phyloP scores from a whole-genome alignment of 2,113 vertebrate genomes.

The Buteo buteo region DNA sequence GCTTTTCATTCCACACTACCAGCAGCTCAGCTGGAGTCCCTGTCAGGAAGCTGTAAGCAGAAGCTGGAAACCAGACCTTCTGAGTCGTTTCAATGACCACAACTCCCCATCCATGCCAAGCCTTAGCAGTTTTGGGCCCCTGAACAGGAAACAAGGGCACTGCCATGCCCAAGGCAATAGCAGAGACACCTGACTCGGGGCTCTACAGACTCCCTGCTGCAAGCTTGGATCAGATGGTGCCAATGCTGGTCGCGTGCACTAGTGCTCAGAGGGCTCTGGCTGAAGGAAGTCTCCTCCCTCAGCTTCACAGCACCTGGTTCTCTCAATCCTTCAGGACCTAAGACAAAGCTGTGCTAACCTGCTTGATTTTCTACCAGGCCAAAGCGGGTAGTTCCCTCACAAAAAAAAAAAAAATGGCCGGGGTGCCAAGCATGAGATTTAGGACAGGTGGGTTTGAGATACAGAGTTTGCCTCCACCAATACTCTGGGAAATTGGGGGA shows the following conservation, averaged over 20 bases:
- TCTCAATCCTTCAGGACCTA: not conserved
- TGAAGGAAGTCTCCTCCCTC: not conserved
- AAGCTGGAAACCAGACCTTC: not conserved
- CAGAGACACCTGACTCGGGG: not conserved
- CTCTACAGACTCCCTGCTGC: not conserved
- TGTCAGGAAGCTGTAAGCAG: not conserved
- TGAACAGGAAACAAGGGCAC: not conserved
- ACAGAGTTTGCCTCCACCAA: not conserved
- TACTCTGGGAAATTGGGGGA: not conserved
- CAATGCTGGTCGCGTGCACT: accelerated
- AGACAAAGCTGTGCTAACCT: not conserved
- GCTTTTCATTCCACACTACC: not conserved
- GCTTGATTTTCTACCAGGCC: not conserved
- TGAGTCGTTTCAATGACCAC: not conserved
- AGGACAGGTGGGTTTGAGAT: not conserved
- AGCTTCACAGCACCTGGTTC: not conserved
- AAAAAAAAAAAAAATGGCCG: not conserved
- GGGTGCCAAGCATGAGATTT: not conserved
- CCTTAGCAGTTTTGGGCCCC: not conserved
- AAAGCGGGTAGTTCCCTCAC: not conserved
- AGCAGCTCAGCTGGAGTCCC: not conserved
- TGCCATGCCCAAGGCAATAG: not conserved
- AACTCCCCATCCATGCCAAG: not conserved
- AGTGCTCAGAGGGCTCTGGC: not conserved
- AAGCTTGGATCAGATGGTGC: not conserved